phyloP scores from a whole-genome alignment of 2,797 vertebrate genomes.

The Sebastiscus albofasciatus region DNA sequence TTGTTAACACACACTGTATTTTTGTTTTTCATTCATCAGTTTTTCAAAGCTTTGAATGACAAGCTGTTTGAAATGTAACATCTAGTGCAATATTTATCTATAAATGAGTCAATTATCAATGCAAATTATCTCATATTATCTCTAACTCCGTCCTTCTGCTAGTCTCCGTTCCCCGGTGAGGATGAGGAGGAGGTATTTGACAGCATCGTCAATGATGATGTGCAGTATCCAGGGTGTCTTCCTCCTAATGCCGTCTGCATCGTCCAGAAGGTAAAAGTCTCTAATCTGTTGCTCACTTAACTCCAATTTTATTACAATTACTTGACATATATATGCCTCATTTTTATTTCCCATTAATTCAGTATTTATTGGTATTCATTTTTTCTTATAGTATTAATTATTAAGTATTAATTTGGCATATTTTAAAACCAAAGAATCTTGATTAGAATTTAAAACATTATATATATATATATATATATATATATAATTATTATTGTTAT shows the following conservation, averaged over 20 bases:
- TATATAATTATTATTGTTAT: no score
- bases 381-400: no score
- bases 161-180: slow-evolving; percentile 94
- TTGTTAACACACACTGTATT: not conserved
- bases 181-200: slow-evolving; percentile 97
- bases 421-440: not conserved
- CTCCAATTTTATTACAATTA: not conserved
- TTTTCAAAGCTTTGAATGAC: not conserved
- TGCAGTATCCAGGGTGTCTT: slow-evolving; percentile 86
- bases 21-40: not conserved
- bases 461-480: no score
- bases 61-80: not conserved
- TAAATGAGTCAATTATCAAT: not conserved
- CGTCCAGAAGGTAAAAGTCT: slow-evolving; percentile 85
- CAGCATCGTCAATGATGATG: slow-evolving; percentile 91
- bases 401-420: not conserved
- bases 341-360: not conserved
- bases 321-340: not conserved
- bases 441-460: no score
- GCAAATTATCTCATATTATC: rapidly evolving
- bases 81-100: not conserved
- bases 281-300: rapidly evolving
- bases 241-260: slow-evolving; percentile 86
- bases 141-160: slow-evolving; percentile 2
- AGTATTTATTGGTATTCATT: no score